Conservation (phyloP, 2,113 vertebrate genomes). For the Leptodactylus fuscus region DNA sequence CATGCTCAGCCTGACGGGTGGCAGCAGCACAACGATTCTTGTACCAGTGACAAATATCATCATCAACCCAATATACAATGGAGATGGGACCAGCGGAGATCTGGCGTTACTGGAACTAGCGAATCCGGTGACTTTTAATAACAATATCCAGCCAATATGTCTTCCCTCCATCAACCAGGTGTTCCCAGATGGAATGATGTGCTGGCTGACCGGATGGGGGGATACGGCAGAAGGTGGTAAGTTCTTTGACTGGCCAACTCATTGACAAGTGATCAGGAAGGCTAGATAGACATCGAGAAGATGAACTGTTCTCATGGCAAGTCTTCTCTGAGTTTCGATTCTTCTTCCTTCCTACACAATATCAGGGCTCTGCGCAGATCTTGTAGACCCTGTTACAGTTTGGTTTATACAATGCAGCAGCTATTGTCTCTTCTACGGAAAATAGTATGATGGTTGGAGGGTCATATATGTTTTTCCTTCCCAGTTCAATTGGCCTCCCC, state of each 20-base stretch:
- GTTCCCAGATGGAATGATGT: slow-evolving; percentile 62
- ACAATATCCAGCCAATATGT: slow-evolving; percentile 68
- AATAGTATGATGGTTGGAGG: neutral
- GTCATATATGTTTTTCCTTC: neutral
- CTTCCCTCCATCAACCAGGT: slow-evolving; percentile 57
- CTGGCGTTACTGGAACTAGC: slow-evolving; percentile 67
- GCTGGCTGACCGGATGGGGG: slow-evolving; percentile 70
- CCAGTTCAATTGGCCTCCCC: neutral
- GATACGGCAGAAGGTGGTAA: slow-evolving; percentile 71
- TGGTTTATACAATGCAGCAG: neutral
- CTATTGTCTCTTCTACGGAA: no score
- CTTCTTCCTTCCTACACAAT: no score
- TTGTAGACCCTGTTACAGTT: no score
- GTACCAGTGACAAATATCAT: slow-evolving; percentile 65
- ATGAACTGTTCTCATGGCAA: no score
- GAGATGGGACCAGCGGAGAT: slow-evolving; percentile 69
- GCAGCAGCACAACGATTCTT: neutral
- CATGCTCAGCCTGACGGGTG: slow-evolving; percentile 52
- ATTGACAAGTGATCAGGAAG: no score
- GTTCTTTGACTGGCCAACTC: neutral
- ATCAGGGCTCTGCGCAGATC: no score
- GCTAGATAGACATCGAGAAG: no score
- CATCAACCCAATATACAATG: slow-evolving; percentile 71
- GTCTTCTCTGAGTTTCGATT: no score
- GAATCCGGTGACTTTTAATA: slow-evolving; percentile 61